These are phyloP conservation scores for Geococcyx californianus DNA, from an alignment of 2,113 vertebrate species.

Conservation along the genomic window DNA sequence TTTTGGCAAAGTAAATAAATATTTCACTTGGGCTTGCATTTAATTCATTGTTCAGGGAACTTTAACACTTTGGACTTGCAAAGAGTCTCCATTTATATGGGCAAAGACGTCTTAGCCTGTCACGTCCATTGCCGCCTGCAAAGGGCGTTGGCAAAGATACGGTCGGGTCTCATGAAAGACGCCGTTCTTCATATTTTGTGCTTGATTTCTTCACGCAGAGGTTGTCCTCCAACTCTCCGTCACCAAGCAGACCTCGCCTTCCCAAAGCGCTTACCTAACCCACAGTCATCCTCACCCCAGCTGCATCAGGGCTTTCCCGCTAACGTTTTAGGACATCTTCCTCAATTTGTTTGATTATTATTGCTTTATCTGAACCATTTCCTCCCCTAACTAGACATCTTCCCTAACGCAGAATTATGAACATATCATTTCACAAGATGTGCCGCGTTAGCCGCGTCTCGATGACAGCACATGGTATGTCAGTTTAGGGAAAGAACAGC, in stretches of 20 bases:
- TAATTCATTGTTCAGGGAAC: conserved; percentile 55
- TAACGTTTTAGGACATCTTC: conserved; percentile 51
- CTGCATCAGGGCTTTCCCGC: not conserved
- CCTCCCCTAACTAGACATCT: conserved; percentile 46
- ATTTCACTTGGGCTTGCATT: conserved; percentile 58
- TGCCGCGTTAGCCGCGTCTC: conserved; percentile 13
- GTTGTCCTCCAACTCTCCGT: not conserved
- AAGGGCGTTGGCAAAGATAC: not conserved
- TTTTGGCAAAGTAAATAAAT: conserved; percentile 80
- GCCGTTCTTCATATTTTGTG: not conserved
- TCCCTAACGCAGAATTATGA: conserved; percentile 28
- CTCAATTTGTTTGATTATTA: conserved; percentile 68
- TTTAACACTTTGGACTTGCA: conserved; percentile 56
- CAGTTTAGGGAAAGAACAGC: conserved; percentile 45
- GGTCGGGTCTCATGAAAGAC: not conserved
- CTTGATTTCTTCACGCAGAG: not conserved
- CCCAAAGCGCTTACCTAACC: not conserved
- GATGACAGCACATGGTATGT: conserved; percentile 59
- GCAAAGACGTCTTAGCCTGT: not conserved
- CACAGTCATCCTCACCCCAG: not conserved
- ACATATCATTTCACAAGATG: conserved; percentile 61
- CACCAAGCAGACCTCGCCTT: not conserved
- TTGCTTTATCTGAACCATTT: conserved; percentile 18
- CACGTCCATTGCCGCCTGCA: not conserved
- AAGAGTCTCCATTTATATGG: not conserved